Evolutionary conservation across 2,113 vertebrate genomes (phyloP).

Genomic region (Sphyrna mokarran): DNA sequence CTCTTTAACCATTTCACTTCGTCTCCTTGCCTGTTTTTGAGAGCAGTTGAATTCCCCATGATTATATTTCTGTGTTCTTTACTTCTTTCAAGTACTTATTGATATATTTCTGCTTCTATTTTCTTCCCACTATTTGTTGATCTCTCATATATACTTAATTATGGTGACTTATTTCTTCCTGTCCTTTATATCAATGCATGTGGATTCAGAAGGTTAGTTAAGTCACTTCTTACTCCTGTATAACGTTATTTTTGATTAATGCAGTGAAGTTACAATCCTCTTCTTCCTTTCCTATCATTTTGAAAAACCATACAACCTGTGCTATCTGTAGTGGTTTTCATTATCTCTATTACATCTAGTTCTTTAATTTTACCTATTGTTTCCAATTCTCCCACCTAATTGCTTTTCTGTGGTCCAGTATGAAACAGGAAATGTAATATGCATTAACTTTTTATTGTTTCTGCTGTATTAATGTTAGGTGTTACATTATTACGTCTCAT

Average conservation of each 20-base stretch:
- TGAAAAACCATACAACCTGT: neutral
- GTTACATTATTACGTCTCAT: neutral
- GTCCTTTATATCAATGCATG: neutral
- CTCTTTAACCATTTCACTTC: too few species aligned
- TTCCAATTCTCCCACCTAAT: neutral
- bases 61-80: neutral
- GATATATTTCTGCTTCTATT: neutral
- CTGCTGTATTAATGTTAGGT: neutral
- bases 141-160: neutral
- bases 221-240: too few species aligned
- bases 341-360: neutral
- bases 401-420: neutral
- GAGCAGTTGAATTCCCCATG: neutral
- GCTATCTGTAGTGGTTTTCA: neutral
- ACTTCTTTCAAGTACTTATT: neutral
- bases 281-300: neutral
- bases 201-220: too few species aligned
- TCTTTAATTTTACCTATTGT: neutral
- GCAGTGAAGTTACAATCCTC: too few species aligned
- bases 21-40: neutral
- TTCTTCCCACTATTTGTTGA: neutral
- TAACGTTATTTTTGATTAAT: neutral
- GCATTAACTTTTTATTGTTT: neutral
- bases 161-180: neutral
- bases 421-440: neutral